Conservation (phyloP, 2,888 invertebrate genomes). For the Drosophila quinaria region DNA sequence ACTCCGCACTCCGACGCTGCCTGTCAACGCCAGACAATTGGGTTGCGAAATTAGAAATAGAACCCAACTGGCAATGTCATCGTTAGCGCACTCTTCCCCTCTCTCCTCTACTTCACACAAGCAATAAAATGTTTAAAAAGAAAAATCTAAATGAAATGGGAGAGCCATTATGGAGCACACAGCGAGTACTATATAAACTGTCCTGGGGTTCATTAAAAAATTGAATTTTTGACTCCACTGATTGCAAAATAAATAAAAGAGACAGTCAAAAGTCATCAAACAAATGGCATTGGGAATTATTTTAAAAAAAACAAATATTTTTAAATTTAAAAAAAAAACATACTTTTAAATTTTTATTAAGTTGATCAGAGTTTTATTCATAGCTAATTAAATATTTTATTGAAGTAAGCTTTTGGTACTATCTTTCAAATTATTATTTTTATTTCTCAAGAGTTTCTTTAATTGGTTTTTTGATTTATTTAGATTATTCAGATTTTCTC, state of each 20-base stretch:
- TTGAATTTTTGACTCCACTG: conserved; percentile 1
- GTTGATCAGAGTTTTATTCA: neutral
- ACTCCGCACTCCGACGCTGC: neutral
- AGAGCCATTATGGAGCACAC: conserved; percentile 39
- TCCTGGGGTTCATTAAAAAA: conserved; percentile 17
- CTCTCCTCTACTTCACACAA: neutral
- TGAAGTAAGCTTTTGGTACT: neutral
- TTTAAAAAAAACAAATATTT: neutral
- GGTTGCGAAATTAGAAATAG: conserved; percentile 52
- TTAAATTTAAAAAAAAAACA: neutral
- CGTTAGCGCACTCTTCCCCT: conserved; percentile 32
- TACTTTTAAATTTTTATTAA: neutral
- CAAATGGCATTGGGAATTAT: neutral
- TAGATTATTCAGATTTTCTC: neutral
- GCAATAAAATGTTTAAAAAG: conserved; percentile 43
- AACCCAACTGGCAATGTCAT: conserved; percentile 48
- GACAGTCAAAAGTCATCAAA: neutral
- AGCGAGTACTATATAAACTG: conserved; percentile 9
- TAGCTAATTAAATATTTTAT: neutral
- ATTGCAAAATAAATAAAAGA: conserved; percentile 1
- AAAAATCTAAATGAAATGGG: conserved; percentile 35
- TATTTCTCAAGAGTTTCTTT: neutral
- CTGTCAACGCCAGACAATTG: conserved; percentile 49
- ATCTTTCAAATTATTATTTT: neutral
- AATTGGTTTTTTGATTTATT: too few relatives aligned